Conservation (phyloP, 2,797 vertebrate species). For the Alauda arvensis region DNA sequence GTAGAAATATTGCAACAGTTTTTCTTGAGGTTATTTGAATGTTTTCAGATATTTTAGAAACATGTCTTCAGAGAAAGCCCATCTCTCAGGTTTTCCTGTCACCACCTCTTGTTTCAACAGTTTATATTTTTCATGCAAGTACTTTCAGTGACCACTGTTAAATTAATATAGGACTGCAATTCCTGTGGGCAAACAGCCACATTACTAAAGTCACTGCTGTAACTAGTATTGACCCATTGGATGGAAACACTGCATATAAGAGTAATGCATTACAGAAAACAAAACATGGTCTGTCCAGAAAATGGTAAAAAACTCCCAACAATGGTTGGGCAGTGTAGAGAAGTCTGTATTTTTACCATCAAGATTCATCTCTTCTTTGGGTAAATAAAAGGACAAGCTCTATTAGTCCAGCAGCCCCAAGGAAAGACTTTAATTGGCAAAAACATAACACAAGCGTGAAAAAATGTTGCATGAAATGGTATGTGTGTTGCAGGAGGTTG, state of each 20-base stretch:
- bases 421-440: not conserved
- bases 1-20: not conserved
- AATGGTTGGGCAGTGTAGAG: not conserved
- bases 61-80: not conserved
- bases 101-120: not conserved
- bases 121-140: not conserved
- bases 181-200: not conserved
- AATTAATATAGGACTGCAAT: not conserved
- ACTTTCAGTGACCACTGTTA: not conserved
- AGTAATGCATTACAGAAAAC: not conserved
- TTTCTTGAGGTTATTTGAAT: not conserved
- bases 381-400: not conserved
- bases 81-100: not conserved
- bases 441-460: not conserved
- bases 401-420: not conserved
- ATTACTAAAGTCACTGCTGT: not conserved
- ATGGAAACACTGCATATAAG: not conserved
- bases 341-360: not conserved
- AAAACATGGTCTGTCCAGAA: not conserved
- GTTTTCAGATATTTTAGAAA: not conserved
- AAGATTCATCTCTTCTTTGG: not conserved
- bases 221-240: not conserved
- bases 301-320: rapidly evolving
- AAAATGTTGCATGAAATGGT: not conserved
- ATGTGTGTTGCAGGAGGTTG: not conserved